Percentiles rank a stretch among this genome's conserved stretches.
phyloP scores from a whole-genome alignment of 1,140 invertebrate genomes.

The Megalonaias nervosa region DNA sequence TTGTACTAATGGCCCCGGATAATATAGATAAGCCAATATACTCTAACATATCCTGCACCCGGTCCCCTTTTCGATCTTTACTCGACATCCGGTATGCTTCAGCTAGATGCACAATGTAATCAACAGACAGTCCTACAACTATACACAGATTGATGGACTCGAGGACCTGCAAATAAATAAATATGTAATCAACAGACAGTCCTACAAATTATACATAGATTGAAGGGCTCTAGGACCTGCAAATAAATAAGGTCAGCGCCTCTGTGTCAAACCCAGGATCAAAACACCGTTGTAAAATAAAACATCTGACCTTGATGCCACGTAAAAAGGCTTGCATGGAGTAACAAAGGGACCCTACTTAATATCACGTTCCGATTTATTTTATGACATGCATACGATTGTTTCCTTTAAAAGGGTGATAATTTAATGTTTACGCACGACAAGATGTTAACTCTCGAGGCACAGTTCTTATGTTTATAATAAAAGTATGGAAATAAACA shows the following conservation, averaged over 20 bases:
- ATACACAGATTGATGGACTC: constrained; percentile 63
- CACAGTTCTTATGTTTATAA: too few relatives aligned
- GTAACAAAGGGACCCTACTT: too few relatives aligned
- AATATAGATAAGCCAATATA: constrained; percentile 56
- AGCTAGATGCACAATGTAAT: constrained; percentile 65
- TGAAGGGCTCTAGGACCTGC: constrained; percentile 62
- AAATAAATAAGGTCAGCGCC: constrained; percentile 7
- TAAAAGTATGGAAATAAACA: too few relatives aligned
- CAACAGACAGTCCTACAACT: constrained; percentile 62
- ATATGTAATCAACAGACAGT: not conserved
- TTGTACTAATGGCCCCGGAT: constrained; percentile 56
- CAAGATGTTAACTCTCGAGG: too few relatives aligned
- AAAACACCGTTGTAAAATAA: too few relatives aligned
- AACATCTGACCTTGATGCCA: too few relatives aligned
- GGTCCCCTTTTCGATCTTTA: constrained; percentile 33
- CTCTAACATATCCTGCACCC: constrained; percentile 53
- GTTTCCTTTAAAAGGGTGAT: too few relatives aligned
- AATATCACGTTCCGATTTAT: too few relatives aligned
- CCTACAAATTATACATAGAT: constrained; percentile 47
- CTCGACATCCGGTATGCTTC: constrained; percentile 56
- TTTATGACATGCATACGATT: too few relatives aligned
- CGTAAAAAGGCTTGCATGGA: too few relatives aligned
- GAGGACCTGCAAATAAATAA: constrained; percentile 53
- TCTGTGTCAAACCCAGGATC: too few relatives aligned
- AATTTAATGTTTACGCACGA: too few relatives aligned